These are phyloP conservation scores for Disparrhopalites patrizii DNA, from an alignment of 2,888 invertebrate genomes.

Conservation along the genomic window DNA sequence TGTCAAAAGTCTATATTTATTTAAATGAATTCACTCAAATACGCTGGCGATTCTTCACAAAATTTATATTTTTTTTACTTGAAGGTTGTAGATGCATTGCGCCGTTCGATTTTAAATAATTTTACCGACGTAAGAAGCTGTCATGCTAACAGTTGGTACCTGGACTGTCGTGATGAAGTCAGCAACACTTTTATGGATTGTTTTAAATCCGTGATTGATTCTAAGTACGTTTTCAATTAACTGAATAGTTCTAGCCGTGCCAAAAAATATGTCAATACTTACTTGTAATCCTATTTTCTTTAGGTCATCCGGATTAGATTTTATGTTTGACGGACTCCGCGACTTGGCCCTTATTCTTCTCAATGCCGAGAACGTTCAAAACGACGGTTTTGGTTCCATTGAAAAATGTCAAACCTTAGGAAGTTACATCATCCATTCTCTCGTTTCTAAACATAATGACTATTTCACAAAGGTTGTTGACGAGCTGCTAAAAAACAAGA, in stretches of 20 bases:
- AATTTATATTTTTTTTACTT: background rate
- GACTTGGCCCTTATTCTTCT: conserved; percentile 39
- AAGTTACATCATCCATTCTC: conserved; percentile 30
- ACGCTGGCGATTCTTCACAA: no score
- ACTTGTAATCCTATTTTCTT: background rate
- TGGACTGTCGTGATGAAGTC: conserved; percentile 13
- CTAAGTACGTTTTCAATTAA: conserved; percentile 24
- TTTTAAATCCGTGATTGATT: conserved; percentile 33
- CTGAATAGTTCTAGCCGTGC: background rate
- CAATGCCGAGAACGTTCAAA: conserved; percentile 26
- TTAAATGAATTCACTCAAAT: no score
- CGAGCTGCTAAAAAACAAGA: conserved; percentile 33
- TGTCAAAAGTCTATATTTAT: no score
- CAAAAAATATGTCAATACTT: background rate
- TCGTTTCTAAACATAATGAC: conserved; percentile 30
- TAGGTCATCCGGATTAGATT: conserved; percentile 41
- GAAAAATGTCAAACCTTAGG: conserved; percentile 34
- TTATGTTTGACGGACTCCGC: conserved; percentile 40
- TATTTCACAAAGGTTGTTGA: conserved; percentile 35
- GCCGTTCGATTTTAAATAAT: conserved; percentile 33
- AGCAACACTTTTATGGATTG: conserved; percentile 25
- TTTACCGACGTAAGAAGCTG: conserved; percentile 31
- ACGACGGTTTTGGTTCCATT: conserved; percentile 16
- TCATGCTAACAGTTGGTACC: conserved; percentile 32
- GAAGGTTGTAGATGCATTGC: conserved; percentile 37